Percentiles rank a stretch among this genome's conserved stretches.
Conservation (phyloP, 2,888 invertebrate species). For the Diadegma fenestrale region DNA sequence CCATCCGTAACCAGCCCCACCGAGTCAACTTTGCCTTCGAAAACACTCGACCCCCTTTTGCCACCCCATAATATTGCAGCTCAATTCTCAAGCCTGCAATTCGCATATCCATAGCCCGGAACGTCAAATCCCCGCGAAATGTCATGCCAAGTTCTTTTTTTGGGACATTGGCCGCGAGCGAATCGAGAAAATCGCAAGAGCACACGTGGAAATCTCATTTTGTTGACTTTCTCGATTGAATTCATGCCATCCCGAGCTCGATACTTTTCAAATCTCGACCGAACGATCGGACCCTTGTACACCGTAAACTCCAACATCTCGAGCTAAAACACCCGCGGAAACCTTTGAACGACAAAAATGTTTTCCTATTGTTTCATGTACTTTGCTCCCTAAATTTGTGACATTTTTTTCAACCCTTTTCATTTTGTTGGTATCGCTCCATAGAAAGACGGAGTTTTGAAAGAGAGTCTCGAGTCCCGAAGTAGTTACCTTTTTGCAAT, state of each 20-base stretch:
- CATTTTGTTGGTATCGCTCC: not conserved
- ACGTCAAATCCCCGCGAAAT: slow-evolving; percentile 73
- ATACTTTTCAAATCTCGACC: not conserved
- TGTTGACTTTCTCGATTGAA: not conserved
- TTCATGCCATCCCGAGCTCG: not conserved
- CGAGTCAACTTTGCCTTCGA: slow-evolving; percentile 72
- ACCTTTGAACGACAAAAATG: not conserved
- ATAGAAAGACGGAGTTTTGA: slow-evolving; percentile 75
- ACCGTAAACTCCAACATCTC: not conserved
- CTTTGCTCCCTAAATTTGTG: slow-evolving; percentile 9
- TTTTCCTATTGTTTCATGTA: slow-evolving; percentile 28
- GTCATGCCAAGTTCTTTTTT: slow-evolving; percentile 15
- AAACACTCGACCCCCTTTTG: slow-evolving; percentile 69
- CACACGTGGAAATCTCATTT: slow-evolving; percentile 8
- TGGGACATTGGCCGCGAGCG: slow-evolving; percentile 1
- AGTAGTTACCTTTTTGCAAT: slow-evolving; percentile 24
- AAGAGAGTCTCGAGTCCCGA: slow-evolving; percentile 80
- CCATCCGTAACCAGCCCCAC: slow-evolving; percentile 62
- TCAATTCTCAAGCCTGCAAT: slow-evolving; percentile 69
- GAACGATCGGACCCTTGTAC: not conserved
- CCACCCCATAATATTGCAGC: slow-evolving; percentile 61
- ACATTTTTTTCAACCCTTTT: slow-evolving; percentile 29
- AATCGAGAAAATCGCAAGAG: not conserved
- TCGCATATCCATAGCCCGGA: slow-evolving; percentile 64
- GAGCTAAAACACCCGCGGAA: not conserved